These are phyloP conservation scores for Pelecanus crispus DNA, from an alignment of 2,113 vertebrate genomes.

Conservation along the genomic window DNA sequence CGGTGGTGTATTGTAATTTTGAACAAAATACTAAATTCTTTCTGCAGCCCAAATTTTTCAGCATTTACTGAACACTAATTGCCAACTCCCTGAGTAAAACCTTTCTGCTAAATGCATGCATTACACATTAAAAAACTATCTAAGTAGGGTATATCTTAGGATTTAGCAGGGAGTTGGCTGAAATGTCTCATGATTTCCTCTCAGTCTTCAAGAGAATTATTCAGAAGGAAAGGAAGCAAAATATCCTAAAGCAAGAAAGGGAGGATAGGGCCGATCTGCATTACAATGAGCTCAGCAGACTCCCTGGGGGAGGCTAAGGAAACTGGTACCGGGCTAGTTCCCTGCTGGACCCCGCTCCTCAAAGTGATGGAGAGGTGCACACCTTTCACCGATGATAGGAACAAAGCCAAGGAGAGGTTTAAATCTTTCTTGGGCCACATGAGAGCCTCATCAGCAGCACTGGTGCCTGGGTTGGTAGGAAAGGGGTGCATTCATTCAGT, in stretches of 20 bases:
- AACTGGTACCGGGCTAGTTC: not conserved
- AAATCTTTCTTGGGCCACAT: not conserved
- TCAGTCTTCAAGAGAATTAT: constrained; percentile 62
- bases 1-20: not conserved
- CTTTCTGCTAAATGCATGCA: not conserved
- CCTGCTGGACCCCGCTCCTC: not conserved
- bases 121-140: not conserved
- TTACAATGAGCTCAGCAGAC: constrained; percentile 18
- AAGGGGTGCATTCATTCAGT: not conserved
- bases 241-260: constrained; percentile 36
- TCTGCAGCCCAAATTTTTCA: constrained; percentile 42
- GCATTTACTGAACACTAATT: constrained; percentile 29
- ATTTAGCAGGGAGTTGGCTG: constrained; percentile 58
- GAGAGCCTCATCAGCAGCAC: not conserved
- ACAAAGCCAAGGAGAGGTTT: not conserved
- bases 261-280: not conserved
- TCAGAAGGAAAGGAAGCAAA: constrained; percentile 57
- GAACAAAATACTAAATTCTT: not conserved
- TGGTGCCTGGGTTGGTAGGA: not conserved
- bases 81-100: not conserved
- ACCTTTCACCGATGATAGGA: not conserved
- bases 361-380: rapidly evolving
- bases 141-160: constrained; percentile 12
- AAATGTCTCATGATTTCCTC: constrained; percentile 52
- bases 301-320: constrained; percentile 28